These are phyloP conservation scores for Prionailurus bengalensis DNA, from an alignment of 2,113 vertebrate genomes.

Conservation along the genomic window DNA sequence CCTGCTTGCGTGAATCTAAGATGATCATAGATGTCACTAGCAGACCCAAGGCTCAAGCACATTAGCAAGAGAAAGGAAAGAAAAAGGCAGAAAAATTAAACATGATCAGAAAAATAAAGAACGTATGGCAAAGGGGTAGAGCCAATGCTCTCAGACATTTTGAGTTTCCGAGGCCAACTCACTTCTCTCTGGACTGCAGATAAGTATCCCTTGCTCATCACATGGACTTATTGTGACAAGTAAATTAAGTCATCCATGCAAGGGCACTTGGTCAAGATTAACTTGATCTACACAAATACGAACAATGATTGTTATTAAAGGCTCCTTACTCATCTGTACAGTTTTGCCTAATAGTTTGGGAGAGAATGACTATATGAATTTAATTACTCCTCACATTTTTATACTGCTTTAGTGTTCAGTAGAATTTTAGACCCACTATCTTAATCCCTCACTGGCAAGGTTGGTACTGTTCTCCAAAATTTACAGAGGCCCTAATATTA, in stretches of 20 bases:
- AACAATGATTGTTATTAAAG: slow-evolving; percentile 1
- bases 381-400: not conserved
- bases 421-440: not conserved
- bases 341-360: not conserved
- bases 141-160: not conserved
- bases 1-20: not conserved
- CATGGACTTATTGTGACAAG: not conserved
- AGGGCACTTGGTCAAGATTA: slow-evolving; percentile 27
- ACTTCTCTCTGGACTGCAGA: not conserved
- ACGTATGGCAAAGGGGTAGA: not conserved
- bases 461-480: not conserved
- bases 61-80: not conserved
- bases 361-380: not conserved
- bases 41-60: not conserved
- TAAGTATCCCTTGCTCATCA: not conserved
- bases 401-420: not conserved
- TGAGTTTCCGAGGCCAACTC: not conserved
- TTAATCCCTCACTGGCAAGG: not conserved
- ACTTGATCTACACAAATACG: not conserved
- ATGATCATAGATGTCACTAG: not conserved
- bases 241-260: slow-evolving; percentile 38
- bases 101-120: slow-evolving; percentile 39
- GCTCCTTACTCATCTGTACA: not conserved
- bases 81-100: not conserved
- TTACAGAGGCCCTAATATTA: not conserved